Percentiles rank a stretch among this genome's conserved stretches.
These are phyloP conservation scores for Bombus vancouverensis DNA, from an alignment of 1,140 invertebrate species.

Conservation along the genomic window DNA sequence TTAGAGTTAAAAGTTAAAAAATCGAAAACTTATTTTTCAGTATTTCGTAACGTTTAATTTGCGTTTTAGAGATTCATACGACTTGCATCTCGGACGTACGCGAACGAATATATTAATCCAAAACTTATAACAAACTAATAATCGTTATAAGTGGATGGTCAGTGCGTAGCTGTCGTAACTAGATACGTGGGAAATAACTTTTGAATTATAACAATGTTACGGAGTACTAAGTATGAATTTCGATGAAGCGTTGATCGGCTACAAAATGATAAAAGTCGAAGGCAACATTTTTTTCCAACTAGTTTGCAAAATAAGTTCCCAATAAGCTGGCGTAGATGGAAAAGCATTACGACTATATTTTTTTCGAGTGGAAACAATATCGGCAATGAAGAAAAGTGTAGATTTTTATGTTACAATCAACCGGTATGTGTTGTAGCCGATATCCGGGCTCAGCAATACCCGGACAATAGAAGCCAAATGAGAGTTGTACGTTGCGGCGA, in stretches of 20 bases:
- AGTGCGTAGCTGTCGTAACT: too few relatives aligned
- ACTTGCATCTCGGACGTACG: too few relatives aligned
- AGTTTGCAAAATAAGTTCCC: too few relatives aligned
- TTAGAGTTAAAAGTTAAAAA: not conserved
- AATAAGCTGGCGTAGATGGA: not conserved
- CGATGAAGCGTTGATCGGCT: not conserved
- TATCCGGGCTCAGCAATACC: slow-evolving; percentile 26
- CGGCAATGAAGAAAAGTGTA: slow-evolving; percentile 25
- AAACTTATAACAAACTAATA: too few relatives aligned
- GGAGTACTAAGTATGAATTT: not conserved
- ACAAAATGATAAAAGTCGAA: too few relatives aligned
- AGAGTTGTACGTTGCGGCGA: slow-evolving; percentile 27
- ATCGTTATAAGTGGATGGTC: too few relatives aligned
- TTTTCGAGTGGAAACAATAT: slow-evolving; percentile 16
- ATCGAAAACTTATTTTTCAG: too few relatives aligned
- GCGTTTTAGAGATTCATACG: too few relatives aligned
- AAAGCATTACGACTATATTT: not conserved
- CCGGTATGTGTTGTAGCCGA: slow-evolving; percentile 1
- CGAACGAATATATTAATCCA: too few relatives aligned
- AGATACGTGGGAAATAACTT: not conserved
- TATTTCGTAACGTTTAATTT: too few relatives aligned
- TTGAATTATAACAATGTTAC: not conserved
- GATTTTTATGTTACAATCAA: slow-evolving; percentile 46
- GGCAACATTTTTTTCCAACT: too few relatives aligned
- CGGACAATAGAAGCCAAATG: slow-evolving; percentile 61